Conservation (phyloP, 2,888 invertebrate genomes). For the Orthosia cruda region DNA sequence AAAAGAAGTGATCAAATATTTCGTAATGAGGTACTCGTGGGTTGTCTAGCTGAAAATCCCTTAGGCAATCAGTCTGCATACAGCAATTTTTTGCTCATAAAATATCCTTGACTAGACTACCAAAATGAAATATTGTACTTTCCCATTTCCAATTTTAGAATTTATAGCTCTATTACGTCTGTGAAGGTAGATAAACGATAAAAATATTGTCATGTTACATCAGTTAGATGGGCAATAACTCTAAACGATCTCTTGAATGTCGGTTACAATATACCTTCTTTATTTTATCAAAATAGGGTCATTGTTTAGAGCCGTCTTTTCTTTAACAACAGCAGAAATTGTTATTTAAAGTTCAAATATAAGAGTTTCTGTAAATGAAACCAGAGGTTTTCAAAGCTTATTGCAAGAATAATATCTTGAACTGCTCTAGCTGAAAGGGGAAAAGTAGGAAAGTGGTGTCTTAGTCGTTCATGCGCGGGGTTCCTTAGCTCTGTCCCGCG, state of each 20-base stretch:
- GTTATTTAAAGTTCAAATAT: not conserved
- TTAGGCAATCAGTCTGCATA: not conserved
- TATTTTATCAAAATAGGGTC: not conserved
- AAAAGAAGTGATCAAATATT: not conserved
- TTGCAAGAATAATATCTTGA: not conserved
- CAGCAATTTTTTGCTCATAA: slow-evolving; percentile 10
- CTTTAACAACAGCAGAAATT: not conserved
- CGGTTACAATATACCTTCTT: not conserved
- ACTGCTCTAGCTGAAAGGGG: slow-evolving; percentile 17
- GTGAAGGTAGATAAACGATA: slow-evolving; percentile 30
- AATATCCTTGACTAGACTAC: not conserved
- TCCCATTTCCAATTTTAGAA: slow-evolving; percentile 34
- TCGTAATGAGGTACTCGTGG: not conserved
- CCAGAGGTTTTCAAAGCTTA: not conserved
- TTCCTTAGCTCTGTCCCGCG: slow-evolving; percentile 23
- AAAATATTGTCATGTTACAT: slow-evolving; percentile 35
- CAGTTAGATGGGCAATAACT: slow-evolving; percentile 26
- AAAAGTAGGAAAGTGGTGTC: not conserved
- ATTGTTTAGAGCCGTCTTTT: not conserved
- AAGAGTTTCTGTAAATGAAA: not conserved
- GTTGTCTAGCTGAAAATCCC: not conserved
- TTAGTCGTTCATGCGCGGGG: slow-evolving; percentile 15
- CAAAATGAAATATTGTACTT: slow-evolving; percentile 21
- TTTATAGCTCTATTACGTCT: slow-evolving; percentile 39
- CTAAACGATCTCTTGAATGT: not conserved